These are phyloP conservation scores for Thymallus thymallus DNA, from an alignment of 2,113 vertebrate species.

Conservation along the genomic window DNA sequence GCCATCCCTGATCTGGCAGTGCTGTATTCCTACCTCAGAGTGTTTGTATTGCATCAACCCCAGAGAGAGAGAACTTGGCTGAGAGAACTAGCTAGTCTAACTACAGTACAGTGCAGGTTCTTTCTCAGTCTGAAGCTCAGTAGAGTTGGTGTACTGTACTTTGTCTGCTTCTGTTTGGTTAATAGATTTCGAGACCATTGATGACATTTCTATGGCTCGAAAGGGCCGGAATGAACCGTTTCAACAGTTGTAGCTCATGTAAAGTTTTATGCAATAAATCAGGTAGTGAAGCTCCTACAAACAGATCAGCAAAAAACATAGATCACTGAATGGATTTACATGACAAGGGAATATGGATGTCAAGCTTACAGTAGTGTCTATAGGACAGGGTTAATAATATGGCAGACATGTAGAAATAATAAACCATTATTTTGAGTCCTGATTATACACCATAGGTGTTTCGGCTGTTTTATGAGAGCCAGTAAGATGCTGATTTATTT, in stretches of 20 bases:
- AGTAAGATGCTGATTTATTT: neutral
- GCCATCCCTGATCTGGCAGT: slow-evolving; percentile 21
- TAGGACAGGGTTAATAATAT: neutral
- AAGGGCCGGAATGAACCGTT: neutral
- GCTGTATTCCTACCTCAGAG: slow-evolving; percentile 13
- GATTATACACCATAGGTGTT: neutral
- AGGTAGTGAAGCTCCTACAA: neutral
- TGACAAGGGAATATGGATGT: no score
- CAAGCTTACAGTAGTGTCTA: no score
- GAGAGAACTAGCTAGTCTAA: neutral
- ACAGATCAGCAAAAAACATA: neutral
- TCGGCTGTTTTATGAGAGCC: neutral
- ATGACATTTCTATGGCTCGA: neutral
- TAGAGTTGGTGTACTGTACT: neutral
- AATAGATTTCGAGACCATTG: neutral
- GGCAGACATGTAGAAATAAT: neutral
- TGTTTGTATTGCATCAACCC: neutral
- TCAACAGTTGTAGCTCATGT: neutral
- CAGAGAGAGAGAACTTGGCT: slow-evolving; percentile 8
- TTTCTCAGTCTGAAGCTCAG: neutral
- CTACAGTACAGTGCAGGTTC: neutral
- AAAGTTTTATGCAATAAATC: neutral
- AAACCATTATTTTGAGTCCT: neutral
- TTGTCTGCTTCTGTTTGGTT: neutral
- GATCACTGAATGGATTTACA: no score